A percentile compares a stretch with the other conserved stretches of the same genome.
Conservation (phyloP, 2,888 invertebrate species). For the Drosophila siamana region DNA sequence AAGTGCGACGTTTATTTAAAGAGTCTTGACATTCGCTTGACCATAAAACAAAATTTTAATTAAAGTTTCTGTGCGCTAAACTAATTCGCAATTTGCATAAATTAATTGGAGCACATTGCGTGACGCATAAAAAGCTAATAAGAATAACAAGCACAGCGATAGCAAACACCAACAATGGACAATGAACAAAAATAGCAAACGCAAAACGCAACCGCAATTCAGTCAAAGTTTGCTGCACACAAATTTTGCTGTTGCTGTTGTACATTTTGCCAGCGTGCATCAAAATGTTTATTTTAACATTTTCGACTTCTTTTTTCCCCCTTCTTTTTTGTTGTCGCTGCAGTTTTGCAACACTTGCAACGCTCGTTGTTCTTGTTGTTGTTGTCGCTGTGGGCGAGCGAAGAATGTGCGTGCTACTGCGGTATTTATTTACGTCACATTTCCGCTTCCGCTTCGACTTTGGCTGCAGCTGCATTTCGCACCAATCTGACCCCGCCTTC, state of each 20-base stretch:
- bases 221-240: slow-evolving; percentile 14
- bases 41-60: slow-evolving; percentile 27
- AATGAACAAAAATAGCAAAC: slow-evolving; percentile 13
- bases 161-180: slow-evolving; percentile 6
- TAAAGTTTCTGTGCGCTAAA: slow-evolving; percentile 27
- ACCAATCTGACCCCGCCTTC: slow-evolving; percentile 15
- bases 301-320: not conserved
- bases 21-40: not conserved
- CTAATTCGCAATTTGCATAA: slow-evolving; percentile 45
- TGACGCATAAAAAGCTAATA: slow-evolving; percentile 30
- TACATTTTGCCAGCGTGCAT: slow-evolving; percentile 44
- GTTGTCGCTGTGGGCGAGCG: slow-evolving; percentile 3
- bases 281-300: slow-evolving; percentile 52
- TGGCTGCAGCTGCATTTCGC: slow-evolving; percentile 54
- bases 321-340: slow-evolving; percentile 30
- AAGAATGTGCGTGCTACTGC: slow-evolving; percentile 66
- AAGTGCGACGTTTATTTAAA: not conserved
- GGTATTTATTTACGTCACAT: slow-evolving; percentile 75
- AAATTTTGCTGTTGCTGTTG: slow-evolving; percentile 17
- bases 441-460: slow-evolving; percentile 66
- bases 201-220: slow-evolving; percentile 18
- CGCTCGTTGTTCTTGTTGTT: too few relatives aligned
- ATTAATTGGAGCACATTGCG: slow-evolving; percentile 51
- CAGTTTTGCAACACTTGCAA: slow-evolving; percentile 38
- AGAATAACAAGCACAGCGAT: slow-evolving; percentile 4